Evolutionary conservation across 2,113 vertebrate genomes (phyloP), one percentile per base, ranked within the genome.

Genomic region (Clarias macrocephalus): DNA sequence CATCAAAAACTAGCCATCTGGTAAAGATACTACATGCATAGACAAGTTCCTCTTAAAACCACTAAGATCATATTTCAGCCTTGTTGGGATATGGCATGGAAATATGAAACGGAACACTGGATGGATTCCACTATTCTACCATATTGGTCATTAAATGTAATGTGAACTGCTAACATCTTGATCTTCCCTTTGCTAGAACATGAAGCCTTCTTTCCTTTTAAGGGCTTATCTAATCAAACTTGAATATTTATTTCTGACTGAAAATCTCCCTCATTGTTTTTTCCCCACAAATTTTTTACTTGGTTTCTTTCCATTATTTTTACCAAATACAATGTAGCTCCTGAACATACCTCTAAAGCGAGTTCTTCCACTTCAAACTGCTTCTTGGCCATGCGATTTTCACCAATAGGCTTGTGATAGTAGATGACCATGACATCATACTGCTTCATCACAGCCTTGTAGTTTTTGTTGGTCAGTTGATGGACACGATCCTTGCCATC

Each of bases 351-450:
- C 97, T 98, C 97, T 87, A 98, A 87, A 75, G 96, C 95, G 85
- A 98, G 93, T 90, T 98, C 97, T 86, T 97, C 97, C 91, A 97
- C 95, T 91, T 97, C 96, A 76, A 97, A 95, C 91, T 97, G 96
- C 87, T 96, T 96, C 87, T 92, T 94, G 7, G 96, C 95, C 62
- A 92, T 94, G 91, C 95, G 96, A 94, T 95, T 94, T 0, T 95
- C 94, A 2, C 94, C 95, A 0, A 96, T 94, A 5, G 96, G 94
- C 68, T 95, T 95, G 30, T 98, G 97, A 93, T 96, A 97, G 89
- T 98, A 96, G 91, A 98, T 95, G 2, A 97, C 97, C 95, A 98
- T 96, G 77, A 97, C 95, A 13, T 97, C 97, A 6, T 96, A 97
- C 92, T 96, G 96, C 95, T 97, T 97, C 95, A 98, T 96, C 89